phyloP scores from a whole-genome alignment of 2,888 invertebrate genomes.

The Candidula unifasciata region DNA sequence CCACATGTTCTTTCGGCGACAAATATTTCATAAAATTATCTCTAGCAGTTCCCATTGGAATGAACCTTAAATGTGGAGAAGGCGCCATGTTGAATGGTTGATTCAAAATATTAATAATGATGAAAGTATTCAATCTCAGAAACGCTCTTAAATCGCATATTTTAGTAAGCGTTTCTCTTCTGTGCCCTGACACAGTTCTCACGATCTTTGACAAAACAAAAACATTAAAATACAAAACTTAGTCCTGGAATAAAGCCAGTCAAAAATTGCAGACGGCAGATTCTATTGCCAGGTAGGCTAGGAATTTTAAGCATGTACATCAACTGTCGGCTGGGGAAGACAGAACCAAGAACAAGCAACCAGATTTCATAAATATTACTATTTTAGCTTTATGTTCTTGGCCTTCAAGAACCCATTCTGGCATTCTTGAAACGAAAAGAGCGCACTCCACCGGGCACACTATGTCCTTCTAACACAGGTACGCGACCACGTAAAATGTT shows the following conservation, averaged over 20 bases:
- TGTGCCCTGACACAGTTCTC: not conserved
- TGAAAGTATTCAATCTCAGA: no score
- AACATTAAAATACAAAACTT: no score
- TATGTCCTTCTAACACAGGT: no score
- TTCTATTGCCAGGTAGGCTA: not conserved
- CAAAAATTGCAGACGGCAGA: not conserved
- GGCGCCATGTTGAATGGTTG: no score
- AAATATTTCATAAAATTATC: no score
- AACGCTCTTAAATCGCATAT: no score
- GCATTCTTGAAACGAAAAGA: not conserved
- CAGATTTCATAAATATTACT: not conserved
- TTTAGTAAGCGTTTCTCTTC: not conserved
- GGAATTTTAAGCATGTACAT: slow-evolving; percentile 19
- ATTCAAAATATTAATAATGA: no score
- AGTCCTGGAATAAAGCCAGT: slow-evolving; percentile 5
- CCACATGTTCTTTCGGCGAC: no score
- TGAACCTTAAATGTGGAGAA: no score
- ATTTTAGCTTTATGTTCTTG: not conserved
- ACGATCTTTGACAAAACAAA: not conserved
- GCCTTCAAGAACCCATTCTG: not conserved
- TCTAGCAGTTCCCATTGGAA: no score
- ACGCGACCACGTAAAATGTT: no score
- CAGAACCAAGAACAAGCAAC: not conserved
- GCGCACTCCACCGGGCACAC: not conserved
- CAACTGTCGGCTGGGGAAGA: not conserved